phyloP scores from a whole-genome alignment of 2,888 invertebrate species.

The Sinohyriopsis cumingii region DNA sequence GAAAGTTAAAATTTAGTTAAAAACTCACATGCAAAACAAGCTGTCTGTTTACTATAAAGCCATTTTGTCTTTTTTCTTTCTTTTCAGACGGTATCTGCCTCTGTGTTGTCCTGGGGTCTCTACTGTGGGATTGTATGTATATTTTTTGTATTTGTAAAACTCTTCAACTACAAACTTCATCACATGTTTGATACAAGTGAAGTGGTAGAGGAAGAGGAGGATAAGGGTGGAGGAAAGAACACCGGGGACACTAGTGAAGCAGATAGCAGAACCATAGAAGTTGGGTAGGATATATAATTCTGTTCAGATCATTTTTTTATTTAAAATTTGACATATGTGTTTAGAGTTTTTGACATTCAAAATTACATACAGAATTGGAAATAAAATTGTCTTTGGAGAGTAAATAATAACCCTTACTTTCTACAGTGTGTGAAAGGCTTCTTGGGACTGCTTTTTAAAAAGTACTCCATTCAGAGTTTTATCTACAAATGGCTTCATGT shows the following conservation, averaged over 20 bases:
- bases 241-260: slow-evolving; percentile 13
- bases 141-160: slow-evolving; percentile 87
- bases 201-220: slow-evolving; percentile 70
- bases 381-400: no score
- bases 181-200: slow-evolving; percentile 96
- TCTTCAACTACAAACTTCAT: slow-evolving; percentile 91
- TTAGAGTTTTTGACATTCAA: neutral
- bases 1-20: no score
- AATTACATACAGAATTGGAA: no score
- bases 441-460: no score
- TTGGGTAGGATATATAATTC: slow-evolving; percentile 14
- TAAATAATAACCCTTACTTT: no score
- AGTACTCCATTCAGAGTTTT: no score
- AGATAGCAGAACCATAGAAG: slow-evolving; percentile 29
- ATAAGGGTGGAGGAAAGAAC: slow-evolving; percentile 19
- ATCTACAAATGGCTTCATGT: no score
- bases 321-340: slow-evolving; percentile 1
- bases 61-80: slow-evolving; percentile 1
- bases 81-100: slow-evolving; percentile 90
- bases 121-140: slow-evolving; percentile 88
- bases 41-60: neutral
- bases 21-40: no score
- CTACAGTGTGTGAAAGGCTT: no score
- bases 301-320: neutral
- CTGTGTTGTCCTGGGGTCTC: slow-evolving; percentile 85